Percentiles rank a stretch among this genome's conserved stretches.
Conservation (phyloP, 2,113 vertebrate species). For the Leucoraja erinaceus region DNA sequence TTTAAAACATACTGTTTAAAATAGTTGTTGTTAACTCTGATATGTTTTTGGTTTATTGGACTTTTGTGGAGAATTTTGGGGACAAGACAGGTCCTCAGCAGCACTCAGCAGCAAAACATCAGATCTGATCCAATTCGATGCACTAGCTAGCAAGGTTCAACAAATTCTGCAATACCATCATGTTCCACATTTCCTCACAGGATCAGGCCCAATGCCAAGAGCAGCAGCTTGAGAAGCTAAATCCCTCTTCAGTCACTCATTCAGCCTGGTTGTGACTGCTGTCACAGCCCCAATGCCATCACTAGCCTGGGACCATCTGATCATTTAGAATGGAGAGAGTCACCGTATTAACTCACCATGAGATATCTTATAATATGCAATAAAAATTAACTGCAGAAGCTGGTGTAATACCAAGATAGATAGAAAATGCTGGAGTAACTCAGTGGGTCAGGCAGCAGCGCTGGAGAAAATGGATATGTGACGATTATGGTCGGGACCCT, state of each 20-base stretch:
- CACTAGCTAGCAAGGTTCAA: neutral
- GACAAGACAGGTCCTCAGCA: neutral
- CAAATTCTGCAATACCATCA: neutral
- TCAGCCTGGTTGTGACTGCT: neutral
- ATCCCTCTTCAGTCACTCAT: neutral
- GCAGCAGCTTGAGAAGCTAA: slow-evolving; percentile 31
- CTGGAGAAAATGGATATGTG: no score
- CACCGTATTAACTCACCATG: neutral
- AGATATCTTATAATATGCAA: neutral
- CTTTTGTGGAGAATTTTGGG: neutral
- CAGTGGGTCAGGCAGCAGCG: no score
- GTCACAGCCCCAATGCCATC: neutral
- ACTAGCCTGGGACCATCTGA: neutral
- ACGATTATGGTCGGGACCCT: no score
- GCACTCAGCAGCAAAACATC: neutral
- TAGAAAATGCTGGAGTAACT: no score
- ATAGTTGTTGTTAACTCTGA: neutral
- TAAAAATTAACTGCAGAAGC: no score
- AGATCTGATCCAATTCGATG: neutral
- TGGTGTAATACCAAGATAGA: no score
- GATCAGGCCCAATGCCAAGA: slow-evolving; percentile 5
- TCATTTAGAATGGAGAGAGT: neutral
- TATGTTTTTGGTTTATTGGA: neutral
- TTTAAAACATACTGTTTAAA: neutral
- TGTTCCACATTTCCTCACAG: neutral